Base-by-base conservation (phyloP, 2,888 invertebrate species). In the Drosophila austrosaltans region DNA sequence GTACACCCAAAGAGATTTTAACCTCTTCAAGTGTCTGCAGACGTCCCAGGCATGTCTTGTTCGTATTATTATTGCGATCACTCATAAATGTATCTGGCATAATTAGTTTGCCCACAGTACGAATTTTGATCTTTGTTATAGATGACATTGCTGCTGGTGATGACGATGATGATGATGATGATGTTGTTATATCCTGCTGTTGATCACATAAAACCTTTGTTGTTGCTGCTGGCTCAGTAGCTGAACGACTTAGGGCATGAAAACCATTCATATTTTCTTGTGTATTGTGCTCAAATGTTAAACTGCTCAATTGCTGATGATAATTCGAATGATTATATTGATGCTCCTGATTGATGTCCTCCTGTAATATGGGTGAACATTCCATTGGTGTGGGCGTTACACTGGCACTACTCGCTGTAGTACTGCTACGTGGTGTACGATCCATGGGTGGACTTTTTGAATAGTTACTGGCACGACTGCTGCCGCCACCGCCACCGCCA, bases 71-170 rank as follows among this genome's bases (percentile, higher is more conserved):
- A 57, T 82, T 86, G 57, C 90, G 87, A 66, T 90, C 90, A 32
- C 81, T 82, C 42, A 90, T 78, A 65, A 92, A 92, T 0, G 82
- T 89, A 1, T 85, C 79, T 12, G 92, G 92, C 75, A 92, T 44
- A 59, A 91, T 74, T 2, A 92, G 72, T 71, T 91, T 92, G 22
- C 92, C 92, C 30, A 92, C 83, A 0, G 92, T 89, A 36, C 89
- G 89, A 16, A 91, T 40, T 42, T 87, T 87, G 0, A 92, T 44
- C 53, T 88, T 87, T 25, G 87, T 72, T 0, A 84, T 66, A 8
- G 66, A 8, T 0, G 69, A 68, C 2, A 39, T 10, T 68, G 12
- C 28, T 42, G 4, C 48, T 20, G 44, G 10, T 66, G 12, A 25
- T 42, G 4, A 20, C 20, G 44, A 7, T 44, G 20, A 20, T 48